Conservation (phyloP, 2,797 vertebrate genomes). For the Odontamblyopus rebecca region DNA sequence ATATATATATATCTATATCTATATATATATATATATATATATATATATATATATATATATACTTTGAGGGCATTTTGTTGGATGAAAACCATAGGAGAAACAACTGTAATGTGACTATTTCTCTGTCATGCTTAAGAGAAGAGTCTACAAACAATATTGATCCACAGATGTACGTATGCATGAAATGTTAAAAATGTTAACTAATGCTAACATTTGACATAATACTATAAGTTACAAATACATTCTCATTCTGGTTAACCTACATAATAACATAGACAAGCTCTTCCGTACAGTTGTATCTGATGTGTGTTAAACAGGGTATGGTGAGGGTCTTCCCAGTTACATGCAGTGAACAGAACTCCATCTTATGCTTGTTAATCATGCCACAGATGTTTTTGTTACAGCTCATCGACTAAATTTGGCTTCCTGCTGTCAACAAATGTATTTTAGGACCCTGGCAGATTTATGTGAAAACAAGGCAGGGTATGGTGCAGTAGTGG, state of each 20-base stretch:
- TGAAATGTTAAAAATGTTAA: too few relatives aligned
- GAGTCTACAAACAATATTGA: too few relatives aligned
- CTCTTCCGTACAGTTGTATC: background rate
- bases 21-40: too few relatives aligned
- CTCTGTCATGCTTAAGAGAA: too few relatives aligned
- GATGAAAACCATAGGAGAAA: too few relatives aligned
- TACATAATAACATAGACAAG: conserved; percentile 27
- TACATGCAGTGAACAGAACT: background rate
- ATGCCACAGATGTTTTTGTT: conserved; percentile 15
- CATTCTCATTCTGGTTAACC: conserved; percentile 21
- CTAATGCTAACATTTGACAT: too few relatives aligned
- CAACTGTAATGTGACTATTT: too few relatives aligned
- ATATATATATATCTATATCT: too few relatives aligned
- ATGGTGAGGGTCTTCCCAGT: conserved; percentile 1
- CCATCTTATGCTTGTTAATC: conserved; percentile 22
- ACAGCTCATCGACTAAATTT: conserved; percentile 18
- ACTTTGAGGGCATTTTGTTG: too few relatives aligned
- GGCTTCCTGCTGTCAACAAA: conserved; percentile 1
- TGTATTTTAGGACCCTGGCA: conserved; percentile 5
- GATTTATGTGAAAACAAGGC: background rate
- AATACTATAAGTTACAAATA: too few relatives aligned
- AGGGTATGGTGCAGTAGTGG: background rate
- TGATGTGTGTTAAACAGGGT: conserved; percentile 11
- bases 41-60: too few relatives aligned
- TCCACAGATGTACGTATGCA: too few relatives aligned